Conservation (phyloP, 2,888 invertebrate genomes). For the Synergus japonicus region DNA sequence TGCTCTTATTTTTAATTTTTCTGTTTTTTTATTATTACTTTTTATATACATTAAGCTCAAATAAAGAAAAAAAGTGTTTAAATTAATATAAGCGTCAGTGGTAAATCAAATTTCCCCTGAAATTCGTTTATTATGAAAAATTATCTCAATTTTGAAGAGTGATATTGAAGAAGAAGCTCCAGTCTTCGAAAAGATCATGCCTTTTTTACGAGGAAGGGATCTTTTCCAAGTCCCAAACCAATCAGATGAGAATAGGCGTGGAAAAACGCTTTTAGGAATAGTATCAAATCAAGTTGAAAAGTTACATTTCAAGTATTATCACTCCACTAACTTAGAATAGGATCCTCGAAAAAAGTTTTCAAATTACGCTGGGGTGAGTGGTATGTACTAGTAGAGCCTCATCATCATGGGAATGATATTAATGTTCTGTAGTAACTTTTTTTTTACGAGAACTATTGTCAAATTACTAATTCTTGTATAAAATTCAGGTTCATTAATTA, state of each 20-base stretch:
- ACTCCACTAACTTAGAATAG: neutral
- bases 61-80: neutral
- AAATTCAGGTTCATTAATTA: too few relatives aligned
- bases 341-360: neutral
- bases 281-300: neutral
- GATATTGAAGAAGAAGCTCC: too few relatives aligned
- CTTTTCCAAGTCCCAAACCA: neutral
- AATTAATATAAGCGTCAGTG: too few relatives aligned
- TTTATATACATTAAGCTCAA: neutral
- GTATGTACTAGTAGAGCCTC: neutral
- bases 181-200: neutral
- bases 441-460: too few relatives aligned
- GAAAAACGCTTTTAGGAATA: neutral
- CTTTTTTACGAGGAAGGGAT: slow-evolving; percentile 29
- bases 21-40: too few relatives aligned
- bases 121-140: too few relatives aligned
- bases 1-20: too few relatives aligned
- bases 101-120: too few relatives aligned
- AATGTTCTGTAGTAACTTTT: too few relatives aligned
- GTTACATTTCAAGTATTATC: neutral
- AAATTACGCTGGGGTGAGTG: neutral
- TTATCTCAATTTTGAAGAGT: too few relatives aligned
- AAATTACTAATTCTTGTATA: too few relatives aligned
- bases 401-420: too few relatives aligned
- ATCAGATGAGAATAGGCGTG: slow-evolving; percentile 13